Evolutionary conservation across 2,888 invertebrate genomes (phyloP), one percentile per base, ranked within the genome.

Genomic region (Pseudolycoriella hygida): DNA sequence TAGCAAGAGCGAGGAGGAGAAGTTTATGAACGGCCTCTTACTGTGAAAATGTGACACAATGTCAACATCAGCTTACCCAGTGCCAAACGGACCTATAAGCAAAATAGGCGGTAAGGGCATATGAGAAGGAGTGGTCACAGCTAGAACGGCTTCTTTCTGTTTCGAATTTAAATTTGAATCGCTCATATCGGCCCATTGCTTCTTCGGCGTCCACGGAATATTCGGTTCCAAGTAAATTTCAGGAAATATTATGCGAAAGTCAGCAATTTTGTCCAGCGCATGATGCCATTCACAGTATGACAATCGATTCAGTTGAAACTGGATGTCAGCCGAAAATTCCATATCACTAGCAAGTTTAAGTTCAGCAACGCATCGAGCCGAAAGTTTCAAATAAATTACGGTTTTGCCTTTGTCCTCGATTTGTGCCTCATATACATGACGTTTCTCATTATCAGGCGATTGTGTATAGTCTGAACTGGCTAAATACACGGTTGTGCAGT

Each of bases 261-360:
- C 76, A 0, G 75, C 71, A 38, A 87, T 73, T 56, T 76, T 74
- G 59, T 87, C 87, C 17, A 87, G 74, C 1, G 85, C 83, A 58
- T 77, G 74, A 57, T 85, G 86, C 83, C 85, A 86, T 58, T 87
- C 84, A 61, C 85, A 85, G 53, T 84, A 79, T 0, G 83, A 79
- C 49, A 84, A 68, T 39, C 87, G 72, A 59, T 84, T 86, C 50
- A 87, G 59, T 56, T 85, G 80, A 58, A 87, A 87, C 57, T 85
- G 85, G 46, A 87, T 77, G 58, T 83, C 77, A 48, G 77, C 77
- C 43, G 72, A 64, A 44, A 80, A 67, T 48, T 75, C 75, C 1
- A 72, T 73, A 49, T 81, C 79, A 2, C 74, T 67, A 51, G 69
- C 68, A 48, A 85, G 62, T 3, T 67, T 62, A 52, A 83, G 67